Conservation (phyloP, 2,113 vertebrate species). For the Anseranas semipalmata region DNA sequence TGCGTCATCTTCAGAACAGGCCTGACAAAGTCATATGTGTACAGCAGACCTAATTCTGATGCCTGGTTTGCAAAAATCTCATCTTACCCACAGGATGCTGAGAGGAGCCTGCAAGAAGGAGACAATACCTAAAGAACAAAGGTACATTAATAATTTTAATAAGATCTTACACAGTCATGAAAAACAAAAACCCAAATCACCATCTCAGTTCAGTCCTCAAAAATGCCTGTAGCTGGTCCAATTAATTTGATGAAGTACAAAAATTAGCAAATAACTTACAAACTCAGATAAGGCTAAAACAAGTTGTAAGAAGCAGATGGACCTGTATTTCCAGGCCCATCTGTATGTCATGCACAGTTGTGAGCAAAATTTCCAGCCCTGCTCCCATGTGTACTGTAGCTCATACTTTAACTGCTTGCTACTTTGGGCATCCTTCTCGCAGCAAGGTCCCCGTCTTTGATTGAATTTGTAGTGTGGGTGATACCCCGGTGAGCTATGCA, state of each 20-base stretch:
- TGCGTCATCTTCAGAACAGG: neutral
- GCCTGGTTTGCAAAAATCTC: neutral
- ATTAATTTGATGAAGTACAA: neutral
- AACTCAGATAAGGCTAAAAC: neutral
- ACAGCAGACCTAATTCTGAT: neutral
- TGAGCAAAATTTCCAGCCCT: neutral
- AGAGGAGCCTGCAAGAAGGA: neutral
- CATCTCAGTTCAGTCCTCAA: neutral
- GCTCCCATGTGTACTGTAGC: neutral
- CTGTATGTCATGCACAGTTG: neutral
- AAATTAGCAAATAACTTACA: neutral
- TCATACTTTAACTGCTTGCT: neutral
- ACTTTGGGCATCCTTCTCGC: neutral
- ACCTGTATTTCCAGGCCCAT: neutral
- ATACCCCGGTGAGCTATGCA: neutral
- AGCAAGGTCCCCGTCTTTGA: neutral
- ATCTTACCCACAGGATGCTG: neutral
- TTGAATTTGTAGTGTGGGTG: neutral
- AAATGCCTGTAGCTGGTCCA: neutral
- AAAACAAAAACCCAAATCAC: neutral
- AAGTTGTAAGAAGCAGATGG: neutral
- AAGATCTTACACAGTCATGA: neutral
- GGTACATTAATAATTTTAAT: neutral
- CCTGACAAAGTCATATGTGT: neutral
- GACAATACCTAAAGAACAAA: neutral